A percentile compares a stretch with the other conserved stretches of the same genome.
phyloP scores from a whole-genome alignment of 2,113 vertebrate genomes.

The Gobius niger region DNA sequence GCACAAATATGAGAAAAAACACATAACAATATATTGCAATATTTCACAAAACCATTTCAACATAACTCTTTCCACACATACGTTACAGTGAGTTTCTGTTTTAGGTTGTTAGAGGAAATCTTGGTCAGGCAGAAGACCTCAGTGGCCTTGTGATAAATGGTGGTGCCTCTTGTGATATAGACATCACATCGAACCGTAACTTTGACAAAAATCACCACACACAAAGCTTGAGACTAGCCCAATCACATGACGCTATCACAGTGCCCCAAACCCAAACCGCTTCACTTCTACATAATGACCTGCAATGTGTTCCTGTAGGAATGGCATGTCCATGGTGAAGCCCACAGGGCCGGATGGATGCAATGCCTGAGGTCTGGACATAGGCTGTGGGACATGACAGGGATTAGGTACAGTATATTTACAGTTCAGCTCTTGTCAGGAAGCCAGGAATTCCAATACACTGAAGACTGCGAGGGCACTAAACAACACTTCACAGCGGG shows the following conservation, averaged over 20 bases:
- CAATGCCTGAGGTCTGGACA: slow-evolving; percentile 21
- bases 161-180: no score
- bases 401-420: slow-evolving; percentile 37
- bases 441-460: slow-evolving; percentile 33
- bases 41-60: no score
- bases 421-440: slow-evolving; percentile 42
- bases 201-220: neutral
- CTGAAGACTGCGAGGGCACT: slow-evolving; percentile 7
- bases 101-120: no score
- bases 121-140: no score
- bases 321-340: slow-evolving; percentile 18
- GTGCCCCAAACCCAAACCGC: slow-evolving; percentile 6
- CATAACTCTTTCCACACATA: no score
- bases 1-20: no score
- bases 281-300: neutral
- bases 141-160: no score
- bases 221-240: neutral
- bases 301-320: slow-evolving; percentile 4
- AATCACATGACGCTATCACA: neutral
- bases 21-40: no score
- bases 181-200: no score
- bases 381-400: slow-evolving; percentile 20
- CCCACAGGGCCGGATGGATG: slow-evolving; percentile 22
- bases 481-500: neutral
- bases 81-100: no score